phyloP scores from a whole-genome alignment of 1,140 invertebrate species.

The Sitobion miscanthi region DNA sequence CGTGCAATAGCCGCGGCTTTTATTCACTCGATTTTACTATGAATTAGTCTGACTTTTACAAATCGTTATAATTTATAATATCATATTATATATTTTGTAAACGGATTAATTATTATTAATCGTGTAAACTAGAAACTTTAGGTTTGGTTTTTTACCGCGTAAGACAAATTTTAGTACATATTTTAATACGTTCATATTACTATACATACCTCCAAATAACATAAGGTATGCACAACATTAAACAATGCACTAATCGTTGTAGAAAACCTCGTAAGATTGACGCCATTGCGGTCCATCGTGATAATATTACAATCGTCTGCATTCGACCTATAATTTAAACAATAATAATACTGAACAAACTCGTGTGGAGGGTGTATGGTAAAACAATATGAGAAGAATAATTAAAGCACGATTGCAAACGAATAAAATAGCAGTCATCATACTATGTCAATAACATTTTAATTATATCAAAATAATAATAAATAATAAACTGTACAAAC shows the following conservation, averaged over 20 bases:
- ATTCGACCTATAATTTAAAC: not conserved
- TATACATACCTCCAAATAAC: not conserved
- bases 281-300: too few relatives aligned
- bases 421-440: not conserved
- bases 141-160: not conserved
- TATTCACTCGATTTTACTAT: not conserved
- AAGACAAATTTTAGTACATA: not conserved
- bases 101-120: not conserved
- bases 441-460: not conserved
- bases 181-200: not conserved
- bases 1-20: not conserved
- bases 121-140: not conserved
- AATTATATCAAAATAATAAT: conserved; percentile 5
- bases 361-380: too few relatives aligned
- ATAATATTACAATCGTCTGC: not conserved
- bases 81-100: too few relatives aligned
- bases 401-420: not conserved
- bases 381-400: not conserved
- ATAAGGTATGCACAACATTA: too few relatives aligned
- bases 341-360: not conserved
- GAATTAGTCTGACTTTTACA: not conserved
- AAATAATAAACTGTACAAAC: not conserved
- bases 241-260: not conserved
- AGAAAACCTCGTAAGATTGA: too few relatives aligned
- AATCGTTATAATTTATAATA: not conserved